Conservation (phyloP, 1,140 invertebrate species). For the Danaus plexippus region DNA sequence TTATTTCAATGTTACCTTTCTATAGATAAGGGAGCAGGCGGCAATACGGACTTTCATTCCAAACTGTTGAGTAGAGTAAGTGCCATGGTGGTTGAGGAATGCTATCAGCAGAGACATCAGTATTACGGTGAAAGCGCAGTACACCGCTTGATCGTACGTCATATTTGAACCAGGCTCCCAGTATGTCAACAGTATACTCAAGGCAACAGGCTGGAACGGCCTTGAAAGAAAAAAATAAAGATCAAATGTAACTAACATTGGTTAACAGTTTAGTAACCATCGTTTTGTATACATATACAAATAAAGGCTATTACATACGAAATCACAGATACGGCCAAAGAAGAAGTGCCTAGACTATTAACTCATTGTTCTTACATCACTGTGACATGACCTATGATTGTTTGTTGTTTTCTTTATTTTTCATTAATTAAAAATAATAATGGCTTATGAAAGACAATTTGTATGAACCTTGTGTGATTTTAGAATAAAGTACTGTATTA, state of each 20-base stretch:
- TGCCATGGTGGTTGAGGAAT: slow-evolving; percentile 62
- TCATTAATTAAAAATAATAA: too few species aligned
- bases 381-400: too few species aligned
- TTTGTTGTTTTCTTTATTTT: too few species aligned
- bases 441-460: too few species aligned
- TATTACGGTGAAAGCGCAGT: slow-evolving; percentile 57
- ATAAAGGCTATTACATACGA: too few species aligned
- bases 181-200: slow-evolving; percentile 60
- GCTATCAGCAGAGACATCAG: slow-evolving; percentile 57
- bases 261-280: too few species aligned
- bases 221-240: slow-evolving; percentile 32
- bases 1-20: slow-evolving; percentile 61
- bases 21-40: slow-evolving; percentile 74
- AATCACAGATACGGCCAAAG: too few species aligned
- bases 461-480: too few species aligned
- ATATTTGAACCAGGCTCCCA: slow-evolving; percentile 61
- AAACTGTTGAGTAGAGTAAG: slow-evolving; percentile 62
- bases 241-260: not conserved
- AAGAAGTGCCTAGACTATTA: too few species aligned
- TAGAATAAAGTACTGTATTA: too few species aligned
- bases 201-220: slow-evolving; percentile 62
- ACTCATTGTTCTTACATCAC: too few species aligned
- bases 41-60: slow-evolving; percentile 74
- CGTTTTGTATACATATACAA: too few species aligned
- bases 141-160: slow-evolving; percentile 57